Percentiles rank a stretch among this genome's conserved stretches.
Conservation (phyloP, 2,797 vertebrate species). For the Mormyrops attenuatus region DNA sequence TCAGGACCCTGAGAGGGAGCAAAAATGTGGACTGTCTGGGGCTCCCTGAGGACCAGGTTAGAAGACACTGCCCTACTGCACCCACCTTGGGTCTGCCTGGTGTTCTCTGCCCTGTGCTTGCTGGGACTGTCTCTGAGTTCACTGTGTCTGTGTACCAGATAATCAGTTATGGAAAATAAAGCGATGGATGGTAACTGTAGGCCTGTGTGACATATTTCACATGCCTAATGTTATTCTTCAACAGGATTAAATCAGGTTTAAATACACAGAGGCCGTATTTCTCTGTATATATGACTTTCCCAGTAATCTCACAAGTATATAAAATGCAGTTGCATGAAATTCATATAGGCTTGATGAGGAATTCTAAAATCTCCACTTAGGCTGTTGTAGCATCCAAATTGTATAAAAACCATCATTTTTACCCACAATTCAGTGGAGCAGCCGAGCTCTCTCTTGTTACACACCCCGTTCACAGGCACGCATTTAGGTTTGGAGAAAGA, state of each 20-base stretch:
- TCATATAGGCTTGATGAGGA: not conserved
- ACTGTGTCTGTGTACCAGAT: not conserved
- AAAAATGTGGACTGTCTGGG: not conserved
- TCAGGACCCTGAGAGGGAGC: too few relatives aligned
- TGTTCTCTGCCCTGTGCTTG: not conserved
- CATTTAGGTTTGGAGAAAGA: not conserved
- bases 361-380: not conserved
- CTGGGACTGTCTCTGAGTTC: not conserved
- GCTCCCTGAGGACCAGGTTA: not conserved
- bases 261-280: not conserved
- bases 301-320: not conserved
- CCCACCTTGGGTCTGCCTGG: not conserved
- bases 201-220: not conserved
- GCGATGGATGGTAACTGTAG: not conserved
- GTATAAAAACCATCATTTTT: slow-evolving; percentile 1
- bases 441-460: not conserved
- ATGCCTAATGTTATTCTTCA: not conserved
- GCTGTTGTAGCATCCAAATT: not conserved
- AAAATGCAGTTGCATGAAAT: not conserved
- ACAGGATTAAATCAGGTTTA: not conserved
- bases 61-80: not conserved
- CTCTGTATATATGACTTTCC: not conserved
- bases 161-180: not conserved
- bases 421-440: not conserved
- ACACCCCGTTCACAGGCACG: not conserved